Base-by-base conservation (phyloP, 1,140 invertebrate genomes). In the Cyclina sinensis region DNA sequence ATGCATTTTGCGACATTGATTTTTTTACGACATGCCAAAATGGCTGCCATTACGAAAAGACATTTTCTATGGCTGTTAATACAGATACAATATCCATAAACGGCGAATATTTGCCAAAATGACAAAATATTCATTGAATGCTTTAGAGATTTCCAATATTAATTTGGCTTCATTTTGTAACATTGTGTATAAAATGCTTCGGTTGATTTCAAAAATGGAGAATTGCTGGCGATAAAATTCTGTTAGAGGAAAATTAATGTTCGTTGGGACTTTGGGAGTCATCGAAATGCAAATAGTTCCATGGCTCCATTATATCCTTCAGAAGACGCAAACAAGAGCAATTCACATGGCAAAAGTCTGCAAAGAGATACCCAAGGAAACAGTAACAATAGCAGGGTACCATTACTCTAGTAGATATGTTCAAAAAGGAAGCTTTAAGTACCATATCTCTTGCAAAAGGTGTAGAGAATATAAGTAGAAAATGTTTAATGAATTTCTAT, bases 111-210 rank as follows among this genome's bases (percentile, higher is more conserved):
- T 86, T 86, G 84, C 70, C 70, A 62, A 86, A 74, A 86, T 62
- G 70, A 86, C 84, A 86, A 76, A 86, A 86, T 86, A 86, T 86
- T 86, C 84, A 86, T 86, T 62, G 84, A 78, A 78, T 51, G 68
- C 73, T 76, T 86, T 74, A 78, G 84, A 78, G 70, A 86, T 73
- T 62, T 57, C 84, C 68, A 78, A 76, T 76, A 86, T 86, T 86
- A 86, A 86, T 86, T 86, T 86, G 84, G 48, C 35, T 78, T 86
- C 74, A 86, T 86, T 78, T 78, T 73, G 70, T 57, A 86, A 86
- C 84, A 86, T 57, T 86, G 84, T 62, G 84, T 78, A 86, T 86
- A 59, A 78, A 86, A 86, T 78, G 84, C 46, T 54, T 86, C 73
- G 74, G 12, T 86, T 86, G 51, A 78, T 78, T 78, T 86, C 48